Base-by-base conservation (phyloP, 2,113 vertebrate genomes). In the Microtus richardsoni region DNA sequence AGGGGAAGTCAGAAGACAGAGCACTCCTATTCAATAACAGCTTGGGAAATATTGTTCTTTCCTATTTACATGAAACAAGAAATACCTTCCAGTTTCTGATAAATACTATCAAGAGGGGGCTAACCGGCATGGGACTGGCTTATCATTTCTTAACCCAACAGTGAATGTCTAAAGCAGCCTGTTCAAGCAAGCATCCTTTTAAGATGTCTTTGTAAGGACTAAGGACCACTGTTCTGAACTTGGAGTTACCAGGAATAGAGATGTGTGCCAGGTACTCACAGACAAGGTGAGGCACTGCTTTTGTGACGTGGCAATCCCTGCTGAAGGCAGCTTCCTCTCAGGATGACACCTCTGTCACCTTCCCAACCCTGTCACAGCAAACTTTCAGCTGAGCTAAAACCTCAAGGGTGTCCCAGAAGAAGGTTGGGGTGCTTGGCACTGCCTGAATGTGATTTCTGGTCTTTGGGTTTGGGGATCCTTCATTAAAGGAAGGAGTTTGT, bases 281-380 rank as follows among this genome's bases (percentile, higher is more conserved):
- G 94, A 98, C 93, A 95, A 98, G 94, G 97, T 77, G 62, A 98
- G 94, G 95, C 94, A 94, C 92, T 88, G 68, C 93, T 97, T 97
- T 97, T 97, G 24, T 95, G 78, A 92, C 95, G 97, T 97, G 97
- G 97, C 96, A 93, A 97, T 95, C 89, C 92, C 96, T 88, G 96
- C 95, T 96, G 97, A 97, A 90, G 77, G 95, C 98, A 97, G 93
- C 96, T 98, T 97, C 92, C 96, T 97, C 91, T 98, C 91, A 98
- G 92, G 94, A 92, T 95, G 94, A 97, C 95, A 98, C 97, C 95
- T 98, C 96, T 97, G 98, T 97, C 97, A 94, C 91, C 95, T 95
- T 98, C 97, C 96, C 97, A 98, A 98, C 98, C 96, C 96, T 97
- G 68, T 93, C 97, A 95, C 97, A 97, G 98, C 94, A 96, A 96